A percentile compares a stretch with the other conserved stretches of the same genome.
Evolutionary conservation across 2,113 vertebrate genomes (phyloP).

Genomic region (Numenius arquata): DNA sequence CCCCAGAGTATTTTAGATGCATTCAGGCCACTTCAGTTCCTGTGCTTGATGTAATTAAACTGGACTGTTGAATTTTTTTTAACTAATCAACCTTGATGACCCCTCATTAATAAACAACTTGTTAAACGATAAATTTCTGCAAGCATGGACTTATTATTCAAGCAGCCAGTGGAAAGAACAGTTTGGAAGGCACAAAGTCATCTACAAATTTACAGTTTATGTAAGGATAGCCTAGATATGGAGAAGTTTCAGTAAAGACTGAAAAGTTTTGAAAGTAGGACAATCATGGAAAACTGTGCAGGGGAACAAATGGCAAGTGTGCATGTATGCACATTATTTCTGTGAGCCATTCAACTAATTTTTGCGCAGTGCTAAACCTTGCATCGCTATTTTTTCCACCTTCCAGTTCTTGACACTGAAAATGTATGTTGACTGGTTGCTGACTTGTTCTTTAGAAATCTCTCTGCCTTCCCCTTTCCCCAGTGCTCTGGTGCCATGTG

Average conservation of each 20-base stretch:
- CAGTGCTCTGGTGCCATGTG: not conserved
- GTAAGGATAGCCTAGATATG: not conserved
- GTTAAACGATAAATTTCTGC: not conserved
- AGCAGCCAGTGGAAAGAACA: not conserved
- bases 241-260: not conserved
- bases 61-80: not conserved
- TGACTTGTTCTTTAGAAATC: not conserved
- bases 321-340: not conserved
- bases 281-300: not conserved
- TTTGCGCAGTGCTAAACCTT: not conserved
- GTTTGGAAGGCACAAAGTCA: not conserved
- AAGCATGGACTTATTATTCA: not conserved
- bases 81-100: not conserved
- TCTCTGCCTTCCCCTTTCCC: not conserved
- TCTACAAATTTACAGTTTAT: not conserved
- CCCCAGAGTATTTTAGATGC: not conserved
- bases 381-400: not conserved
- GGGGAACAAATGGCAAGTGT: not conserved
- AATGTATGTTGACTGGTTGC: not conserved
- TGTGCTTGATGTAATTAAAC: constrained; percentile 14
- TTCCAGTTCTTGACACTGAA: not conserved
- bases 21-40: not conserved
- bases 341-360: not conserved
- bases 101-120: constrained; percentile 24
- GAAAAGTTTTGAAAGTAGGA: not conserved